Conservation (phyloP, 2,113 vertebrate genomes). For the Hippolais icterina region DNA sequence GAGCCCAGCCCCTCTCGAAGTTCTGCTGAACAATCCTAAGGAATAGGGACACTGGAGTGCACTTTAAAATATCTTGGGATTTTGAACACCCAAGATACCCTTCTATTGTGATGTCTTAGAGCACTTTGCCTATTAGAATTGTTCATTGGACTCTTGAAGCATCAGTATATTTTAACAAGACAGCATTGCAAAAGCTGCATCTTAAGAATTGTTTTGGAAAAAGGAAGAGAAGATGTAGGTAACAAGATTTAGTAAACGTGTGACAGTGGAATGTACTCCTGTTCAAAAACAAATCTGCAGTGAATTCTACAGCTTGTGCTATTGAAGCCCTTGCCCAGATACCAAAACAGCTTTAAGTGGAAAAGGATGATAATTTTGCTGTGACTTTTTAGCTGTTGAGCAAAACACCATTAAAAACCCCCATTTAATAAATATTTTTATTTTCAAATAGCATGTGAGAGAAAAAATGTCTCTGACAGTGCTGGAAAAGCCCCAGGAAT, state of each 20-base stretch:
- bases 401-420: constrained; percentile 17
- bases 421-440: constrained; percentile 55
- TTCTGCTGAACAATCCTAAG: constrained; percentile 80
- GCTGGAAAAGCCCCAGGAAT: constrained; percentile 54
- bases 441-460: constrained; percentile 71
- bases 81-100: constrained; percentile 62
- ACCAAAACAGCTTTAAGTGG: constrained; percentile 16
- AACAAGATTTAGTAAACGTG: not conserved
- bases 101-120: constrained; percentile 65
- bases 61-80: constrained; percentile 67
- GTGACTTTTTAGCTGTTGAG: constrained; percentile 58
- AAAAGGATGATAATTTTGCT: constrained; percentile 54
- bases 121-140: constrained; percentile 74
- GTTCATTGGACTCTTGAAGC: constrained; percentile 57
- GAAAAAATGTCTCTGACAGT: constrained; percentile 26
- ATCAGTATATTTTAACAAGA: constrained; percentile 59
- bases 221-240: not conserved
- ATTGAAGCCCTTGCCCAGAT: constrained; percentile 20
- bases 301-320: constrained; percentile 2
- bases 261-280: constrained; percentile 63
- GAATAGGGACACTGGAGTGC: constrained; percentile 57
- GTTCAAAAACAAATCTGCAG: constrained; percentile 31
- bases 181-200: constrained; percentile 56
- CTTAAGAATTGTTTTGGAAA: not conserved
- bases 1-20: constrained; percentile 81